phyloP scores from a whole-genome alignment of 2,113 vertebrate genomes.

The Abramis brama region DNA sequence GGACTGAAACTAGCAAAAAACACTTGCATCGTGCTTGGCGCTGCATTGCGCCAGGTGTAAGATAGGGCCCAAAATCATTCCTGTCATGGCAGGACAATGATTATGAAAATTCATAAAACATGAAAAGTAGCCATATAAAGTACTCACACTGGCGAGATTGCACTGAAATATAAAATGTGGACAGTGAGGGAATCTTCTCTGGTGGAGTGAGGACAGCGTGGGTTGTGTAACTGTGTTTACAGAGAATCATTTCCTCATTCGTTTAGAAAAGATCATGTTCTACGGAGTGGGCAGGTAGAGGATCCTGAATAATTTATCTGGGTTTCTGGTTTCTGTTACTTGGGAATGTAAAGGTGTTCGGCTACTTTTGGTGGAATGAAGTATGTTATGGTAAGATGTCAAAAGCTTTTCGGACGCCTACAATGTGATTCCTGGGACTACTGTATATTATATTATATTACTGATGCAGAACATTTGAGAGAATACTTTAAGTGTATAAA shows the following conservation, averaged over 20 bases:
- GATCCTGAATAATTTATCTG: conserved; percentile 50
- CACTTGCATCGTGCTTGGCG: too few relatives aligned
- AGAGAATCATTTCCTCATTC: conserved; percentile 38
- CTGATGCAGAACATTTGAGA: too few relatives aligned
- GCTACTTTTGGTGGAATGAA: not conserved
- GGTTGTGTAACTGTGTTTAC: conserved; percentile 45
- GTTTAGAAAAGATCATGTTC: conserved; percentile 29
- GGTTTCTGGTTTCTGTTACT: conserved; percentile 38
- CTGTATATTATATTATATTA: not conserved
- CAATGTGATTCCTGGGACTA: not conserved
- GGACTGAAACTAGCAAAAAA: too few relatives aligned
- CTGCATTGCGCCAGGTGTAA: too few relatives aligned
- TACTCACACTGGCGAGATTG: not conserved
- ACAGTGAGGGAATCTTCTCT: conserved; percentile 20
- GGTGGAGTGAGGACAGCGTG: conserved; percentile 15
- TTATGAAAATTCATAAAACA: not conserved
- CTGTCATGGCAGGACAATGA: not conserved
- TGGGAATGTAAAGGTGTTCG: not conserved
- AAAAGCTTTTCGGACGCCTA: not conserved
- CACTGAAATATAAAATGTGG: conserved; percentile 46
- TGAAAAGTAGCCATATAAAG: not conserved
- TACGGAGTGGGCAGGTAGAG: conserved; percentile 32
- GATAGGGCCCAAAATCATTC: not conserved
- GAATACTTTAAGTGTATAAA: not conserved
- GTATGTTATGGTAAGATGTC: not conserved